These are phyloP conservation scores for Heteromyza rotundicornis DNA, from an alignment of 2,888 invertebrate species.

Conservation along the genomic window DNA sequence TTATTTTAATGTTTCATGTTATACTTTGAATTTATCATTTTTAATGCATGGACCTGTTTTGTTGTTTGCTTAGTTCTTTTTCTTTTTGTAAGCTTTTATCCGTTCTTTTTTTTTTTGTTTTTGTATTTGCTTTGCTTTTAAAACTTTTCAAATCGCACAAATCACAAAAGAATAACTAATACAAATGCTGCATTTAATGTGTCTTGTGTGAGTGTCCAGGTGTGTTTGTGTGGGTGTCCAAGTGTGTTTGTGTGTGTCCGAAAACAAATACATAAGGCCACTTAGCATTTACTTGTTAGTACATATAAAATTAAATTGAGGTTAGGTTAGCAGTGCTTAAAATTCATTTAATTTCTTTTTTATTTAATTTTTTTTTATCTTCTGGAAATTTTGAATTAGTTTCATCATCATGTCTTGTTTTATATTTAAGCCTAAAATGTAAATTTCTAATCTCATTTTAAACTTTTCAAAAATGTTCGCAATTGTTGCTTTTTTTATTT, in stretches of 20 bases:
- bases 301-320: too few relatives aligned
- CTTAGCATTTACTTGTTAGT: conserved; percentile 1
- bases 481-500: too few relatives aligned
- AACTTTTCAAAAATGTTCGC: too few relatives aligned
- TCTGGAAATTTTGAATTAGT: too few relatives aligned
- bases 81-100: not conserved
- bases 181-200: not conserved
- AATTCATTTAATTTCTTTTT: too few relatives aligned
- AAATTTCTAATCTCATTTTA: too few relatives aligned
- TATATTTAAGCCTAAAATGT: too few relatives aligned
- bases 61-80: conserved; percentile 8
- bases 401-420: too few relatives aligned
- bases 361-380: too few relatives aligned
- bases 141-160: not conserved
- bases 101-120: not conserved
- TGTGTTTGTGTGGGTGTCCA: not conserved
- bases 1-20: not conserved
- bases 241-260: not conserved
- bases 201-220: not conserved
- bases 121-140: conserved; percentile 2
- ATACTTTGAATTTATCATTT: not conserved
- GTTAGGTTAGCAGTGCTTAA: too few relatives aligned
- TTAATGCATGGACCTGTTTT: conserved; percentile 1
- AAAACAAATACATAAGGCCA: conserved; percentile 1
- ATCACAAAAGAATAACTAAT: not conserved